Evolutionary conservation across 37 sponge, comb jelly and placozoan species (phyloP).

Genomic region (Crambe crambe): DNA sequence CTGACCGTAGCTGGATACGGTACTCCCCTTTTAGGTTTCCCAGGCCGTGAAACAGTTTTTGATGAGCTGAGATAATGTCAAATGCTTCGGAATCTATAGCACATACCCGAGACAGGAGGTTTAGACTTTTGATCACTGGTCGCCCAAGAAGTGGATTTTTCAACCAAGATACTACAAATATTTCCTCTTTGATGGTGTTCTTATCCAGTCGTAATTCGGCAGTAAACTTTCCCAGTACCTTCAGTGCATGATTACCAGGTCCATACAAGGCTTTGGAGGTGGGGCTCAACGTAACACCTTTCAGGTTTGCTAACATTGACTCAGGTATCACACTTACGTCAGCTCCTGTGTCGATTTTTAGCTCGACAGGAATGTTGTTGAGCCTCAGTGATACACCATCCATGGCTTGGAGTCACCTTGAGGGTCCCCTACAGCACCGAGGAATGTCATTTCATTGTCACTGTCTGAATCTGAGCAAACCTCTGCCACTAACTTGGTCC

Average conservation of each 20-base stretch:
- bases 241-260: background rate
- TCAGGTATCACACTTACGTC: slow-evolving; percentile 31
- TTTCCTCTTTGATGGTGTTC: background rate
- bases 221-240: slow-evolving; percentile 16
- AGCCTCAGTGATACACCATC: background rate
- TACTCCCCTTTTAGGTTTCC: slow-evolving; percentile 16
- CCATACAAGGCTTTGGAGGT: slow-evolving; percentile 5
- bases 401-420: background rate
- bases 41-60: slow-evolving; percentile 26
- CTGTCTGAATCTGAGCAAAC: background rate
- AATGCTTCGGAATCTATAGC: background rate
- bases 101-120: background rate
- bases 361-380: background rate
- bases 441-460: background rate
- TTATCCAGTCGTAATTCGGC: background rate
- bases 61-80: background rate
- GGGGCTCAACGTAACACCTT: background rate
- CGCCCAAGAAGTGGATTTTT: slow-evolving; percentile 15
- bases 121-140: slow-evolving; percentile 30
- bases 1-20: slow-evolving; percentile 4
- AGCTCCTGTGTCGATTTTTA: slow-evolving; percentile 24
- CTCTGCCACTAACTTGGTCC: background rate
- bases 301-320: background rate
- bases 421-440: slow-evolving; percentile 11
- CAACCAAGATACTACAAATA: slow-evolving; percentile 7